Evolutionary conservation across 2,797 vertebrate species (phyloP).

Genomic region (Esox masquinongy): DNA sequence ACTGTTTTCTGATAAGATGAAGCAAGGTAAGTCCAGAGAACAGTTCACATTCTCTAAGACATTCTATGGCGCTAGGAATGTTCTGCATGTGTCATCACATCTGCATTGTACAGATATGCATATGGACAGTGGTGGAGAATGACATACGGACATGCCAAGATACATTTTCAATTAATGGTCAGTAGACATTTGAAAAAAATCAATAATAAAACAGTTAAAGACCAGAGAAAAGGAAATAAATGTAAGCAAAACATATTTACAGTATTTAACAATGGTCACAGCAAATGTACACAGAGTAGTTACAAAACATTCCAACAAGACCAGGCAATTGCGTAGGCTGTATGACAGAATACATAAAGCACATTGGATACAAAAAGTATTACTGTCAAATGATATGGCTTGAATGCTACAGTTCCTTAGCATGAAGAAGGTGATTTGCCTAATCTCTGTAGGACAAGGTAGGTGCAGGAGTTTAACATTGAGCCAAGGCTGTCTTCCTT

Average conservation of each 20-base stretch:
- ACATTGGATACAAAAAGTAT: slow-evolving; percentile 30
- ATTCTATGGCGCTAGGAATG: background rate
- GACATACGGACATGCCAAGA: background rate
- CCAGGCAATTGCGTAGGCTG: slow-evolving; percentile 31
- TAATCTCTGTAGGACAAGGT: slow-evolving; percentile 2
- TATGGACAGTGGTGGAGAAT: background rate
- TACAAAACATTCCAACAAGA: slow-evolving; percentile 27
- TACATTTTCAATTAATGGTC: background rate
- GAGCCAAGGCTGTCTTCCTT: background rate
- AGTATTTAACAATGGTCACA: slow-evolving; percentile 52
- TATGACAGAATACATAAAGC: slow-evolving; percentile 17
- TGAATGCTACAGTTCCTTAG: slow-evolving; percentile 45
- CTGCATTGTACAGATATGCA: background rate
- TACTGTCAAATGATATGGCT: slow-evolving; percentile 65
- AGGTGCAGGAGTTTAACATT: background rate
- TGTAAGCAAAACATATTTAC: slow-evolving; percentile 56
- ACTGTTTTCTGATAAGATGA: background rate
- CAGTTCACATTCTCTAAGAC: background rate
- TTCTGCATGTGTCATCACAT: background rate
- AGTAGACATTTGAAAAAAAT: background rate
- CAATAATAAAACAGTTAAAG: slow-evolving; percentile 21
- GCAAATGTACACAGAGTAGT: slow-evolving; percentile 31
- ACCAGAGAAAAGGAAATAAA: slow-evolving; percentile 9
- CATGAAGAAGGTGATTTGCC: slow-evolving; percentile 23
- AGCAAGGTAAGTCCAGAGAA: background rate